A percentile compares a stretch with the other conserved stretches of the same genome.
Conservation (phyloP, 1,140 invertebrate species). For the Drosophila pruinosa region DNA sequence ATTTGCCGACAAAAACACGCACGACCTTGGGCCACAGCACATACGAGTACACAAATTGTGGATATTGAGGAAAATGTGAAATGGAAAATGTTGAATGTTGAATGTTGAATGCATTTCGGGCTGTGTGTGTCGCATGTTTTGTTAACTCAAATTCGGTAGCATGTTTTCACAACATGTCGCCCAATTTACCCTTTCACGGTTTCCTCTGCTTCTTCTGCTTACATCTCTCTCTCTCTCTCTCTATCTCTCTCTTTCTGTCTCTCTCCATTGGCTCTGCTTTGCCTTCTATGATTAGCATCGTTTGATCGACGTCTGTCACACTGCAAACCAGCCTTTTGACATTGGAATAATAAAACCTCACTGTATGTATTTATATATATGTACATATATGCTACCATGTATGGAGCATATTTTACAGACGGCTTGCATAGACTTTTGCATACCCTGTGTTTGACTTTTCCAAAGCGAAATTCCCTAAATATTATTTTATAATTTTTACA, state of each 20-base stretch:
- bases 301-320: conserved; percentile 28
- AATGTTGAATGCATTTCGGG: background rate
- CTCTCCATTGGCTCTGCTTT: background rate
- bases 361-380: background rate
- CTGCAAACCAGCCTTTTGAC: background rate
- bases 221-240: conserved; percentile 9
- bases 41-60: conserved; percentile 20
- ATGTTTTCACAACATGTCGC: conserved; percentile 80
- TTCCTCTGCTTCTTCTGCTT: conserved; percentile 37
- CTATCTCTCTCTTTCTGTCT: background rate
- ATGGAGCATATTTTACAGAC: background rate
- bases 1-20: conserved; percentile 48
- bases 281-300: conserved; percentile 32
- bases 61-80: background rate
- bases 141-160: conserved; percentile 76
- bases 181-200: conserved; percentile 76
- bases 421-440: too few species aligned
- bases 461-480: too few species aligned
- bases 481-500: too few species aligned
- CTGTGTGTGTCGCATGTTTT: conserved; percentile 58
- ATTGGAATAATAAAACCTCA: conserved; percentile 1
- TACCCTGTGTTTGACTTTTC: too few species aligned
- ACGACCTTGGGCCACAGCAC: conserved; percentile 41
- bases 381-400: too few species aligned
- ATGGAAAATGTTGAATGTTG: background rate